phyloP scores from a whole-genome alignment of 2,113 vertebrate genomes.

The Tamias sibiricus region DNA sequence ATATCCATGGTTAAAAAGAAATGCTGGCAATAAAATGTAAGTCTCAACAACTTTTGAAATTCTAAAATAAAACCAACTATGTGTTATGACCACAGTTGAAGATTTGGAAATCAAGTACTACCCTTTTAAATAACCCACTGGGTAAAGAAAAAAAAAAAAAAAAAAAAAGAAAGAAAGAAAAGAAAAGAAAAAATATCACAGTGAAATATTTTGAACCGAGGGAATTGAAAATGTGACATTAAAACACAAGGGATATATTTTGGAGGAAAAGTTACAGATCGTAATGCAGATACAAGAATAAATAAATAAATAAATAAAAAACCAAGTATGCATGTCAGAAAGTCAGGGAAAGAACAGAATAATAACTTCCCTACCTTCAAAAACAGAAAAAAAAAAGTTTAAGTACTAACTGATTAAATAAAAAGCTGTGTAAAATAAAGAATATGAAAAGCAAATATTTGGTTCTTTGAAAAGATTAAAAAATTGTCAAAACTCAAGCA shows the following conservation, averaged over 20 bases:
- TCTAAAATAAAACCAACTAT: slow-evolving; percentile 31
- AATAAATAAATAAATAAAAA: background rate
- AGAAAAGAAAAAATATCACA: background rate
- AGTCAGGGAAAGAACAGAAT: background rate
- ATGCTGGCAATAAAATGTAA: background rate
- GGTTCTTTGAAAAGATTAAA: background rate
- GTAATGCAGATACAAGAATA: background rate
- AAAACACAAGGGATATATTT: background rate
- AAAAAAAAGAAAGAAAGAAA: background rate
- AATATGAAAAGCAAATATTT: background rate
- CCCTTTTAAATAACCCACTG: background rate
- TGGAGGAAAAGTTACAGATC: background rate
- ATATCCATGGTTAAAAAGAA: background rate
- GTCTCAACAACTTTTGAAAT: slow-evolving; percentile 43
- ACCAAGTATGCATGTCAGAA: background rate
- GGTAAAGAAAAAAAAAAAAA: background rate
- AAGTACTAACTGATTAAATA: slow-evolving; percentile 12
- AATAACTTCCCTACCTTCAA: background rate
- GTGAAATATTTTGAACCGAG: background rate
- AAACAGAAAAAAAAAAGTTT: background rate
- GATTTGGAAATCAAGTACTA: background rate
- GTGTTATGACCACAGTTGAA: background rate
- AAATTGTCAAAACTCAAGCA: background rate
- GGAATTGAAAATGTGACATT: slow-evolving; percentile 26
- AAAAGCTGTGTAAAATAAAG: background rate